phyloP scores from a whole-genome alignment of 2,113 vertebrate species.

The Malurus melanocephalus region DNA sequence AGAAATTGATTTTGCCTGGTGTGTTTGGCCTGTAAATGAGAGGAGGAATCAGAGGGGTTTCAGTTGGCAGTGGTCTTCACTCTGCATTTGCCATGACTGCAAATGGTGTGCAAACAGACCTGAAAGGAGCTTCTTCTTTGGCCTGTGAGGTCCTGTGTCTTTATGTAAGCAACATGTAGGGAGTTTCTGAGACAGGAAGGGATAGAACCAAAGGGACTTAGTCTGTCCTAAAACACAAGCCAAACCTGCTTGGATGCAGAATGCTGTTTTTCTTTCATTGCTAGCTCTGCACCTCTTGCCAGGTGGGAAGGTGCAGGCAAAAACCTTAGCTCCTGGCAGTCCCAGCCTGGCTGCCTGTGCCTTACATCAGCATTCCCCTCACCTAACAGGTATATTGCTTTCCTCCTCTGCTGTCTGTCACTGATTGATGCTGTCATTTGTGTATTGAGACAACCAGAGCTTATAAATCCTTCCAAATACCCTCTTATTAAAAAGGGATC shows the following conservation, averaged over 20 bases:
- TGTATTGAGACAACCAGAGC: conserved; percentile 44
- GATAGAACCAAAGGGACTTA: background rate
- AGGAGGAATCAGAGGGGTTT: background rate
- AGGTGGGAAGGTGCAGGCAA: background rate
- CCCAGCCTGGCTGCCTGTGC: background rate
- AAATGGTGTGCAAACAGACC: background rate
- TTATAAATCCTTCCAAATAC: conserved; percentile 54
- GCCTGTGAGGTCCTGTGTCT: background rate
- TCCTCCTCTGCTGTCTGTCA: conserved; percentile 35
- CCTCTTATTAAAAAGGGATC: conserved; percentile 53
- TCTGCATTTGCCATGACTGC: background rate
- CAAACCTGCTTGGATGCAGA: conserved; percentile 2
- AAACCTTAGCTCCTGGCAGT: background rate
- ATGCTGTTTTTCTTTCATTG: conserved; percentile 4
- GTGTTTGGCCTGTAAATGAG: background rate
- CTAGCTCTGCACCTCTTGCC: background rate
- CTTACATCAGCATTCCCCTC: conserved; percentile 53
- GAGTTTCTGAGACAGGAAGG: background rate
- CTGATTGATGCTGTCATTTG: conserved; percentile 59
- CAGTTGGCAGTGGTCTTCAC: background rate
- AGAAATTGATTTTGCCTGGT: background rate
- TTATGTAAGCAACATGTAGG: background rate
- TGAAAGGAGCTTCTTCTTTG: background rate
- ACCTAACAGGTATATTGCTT: conserved; percentile 45
- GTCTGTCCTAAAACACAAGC: background rate